Evolutionary conservation across 1,140 invertebrate genomes (phyloP).

Genomic region (Sycophila sp.): DNA sequence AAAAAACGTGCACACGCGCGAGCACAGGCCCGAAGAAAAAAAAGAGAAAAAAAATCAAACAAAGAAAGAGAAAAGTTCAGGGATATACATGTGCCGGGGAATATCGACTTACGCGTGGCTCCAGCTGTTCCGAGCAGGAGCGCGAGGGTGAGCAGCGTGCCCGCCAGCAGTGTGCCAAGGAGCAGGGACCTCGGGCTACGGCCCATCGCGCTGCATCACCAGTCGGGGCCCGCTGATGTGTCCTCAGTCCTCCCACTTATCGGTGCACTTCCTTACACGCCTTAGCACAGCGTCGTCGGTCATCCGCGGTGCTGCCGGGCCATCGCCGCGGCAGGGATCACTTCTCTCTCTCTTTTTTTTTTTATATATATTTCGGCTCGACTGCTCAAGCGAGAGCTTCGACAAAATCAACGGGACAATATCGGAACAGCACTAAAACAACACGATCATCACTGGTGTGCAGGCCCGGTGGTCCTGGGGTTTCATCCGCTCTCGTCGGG

Average conservation of each 20-base stretch:
- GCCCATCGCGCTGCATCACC: slow-evolving; percentile 59
- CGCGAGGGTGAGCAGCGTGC: slow-evolving; percentile 48
- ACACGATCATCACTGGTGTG: too few relatives aligned
- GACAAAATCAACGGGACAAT: too few relatives aligned
- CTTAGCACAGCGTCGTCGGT: too few relatives aligned
- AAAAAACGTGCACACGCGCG: background rate
- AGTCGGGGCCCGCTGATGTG: too few relatives aligned
- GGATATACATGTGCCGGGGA: background rate
- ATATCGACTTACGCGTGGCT: slow-evolving; percentile 54
- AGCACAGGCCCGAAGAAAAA: background rate
- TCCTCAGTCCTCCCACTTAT: too few relatives aligned
- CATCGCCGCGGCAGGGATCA: background rate
- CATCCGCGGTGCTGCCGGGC: too few relatives aligned
- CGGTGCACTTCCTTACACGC: too few relatives aligned
- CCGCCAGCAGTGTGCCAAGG: slow-evolving; percentile 51
- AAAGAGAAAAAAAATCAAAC: background rate
- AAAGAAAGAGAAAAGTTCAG: background rate
- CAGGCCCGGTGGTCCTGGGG: too few relatives aligned
- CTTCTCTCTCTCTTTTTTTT: slow-evolving; percentile 39
- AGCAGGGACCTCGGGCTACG: slow-evolving; percentile 54
- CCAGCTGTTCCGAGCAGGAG: slow-evolving; percentile 44
- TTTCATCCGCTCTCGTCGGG: too few relatives aligned
- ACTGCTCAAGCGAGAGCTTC: too few relatives aligned
- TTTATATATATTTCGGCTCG: too few relatives aligned
- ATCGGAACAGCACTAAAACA: too few relatives aligned